Conservation (phyloP, 2,888 invertebrate species). For the Athalia rosae region DNA sequence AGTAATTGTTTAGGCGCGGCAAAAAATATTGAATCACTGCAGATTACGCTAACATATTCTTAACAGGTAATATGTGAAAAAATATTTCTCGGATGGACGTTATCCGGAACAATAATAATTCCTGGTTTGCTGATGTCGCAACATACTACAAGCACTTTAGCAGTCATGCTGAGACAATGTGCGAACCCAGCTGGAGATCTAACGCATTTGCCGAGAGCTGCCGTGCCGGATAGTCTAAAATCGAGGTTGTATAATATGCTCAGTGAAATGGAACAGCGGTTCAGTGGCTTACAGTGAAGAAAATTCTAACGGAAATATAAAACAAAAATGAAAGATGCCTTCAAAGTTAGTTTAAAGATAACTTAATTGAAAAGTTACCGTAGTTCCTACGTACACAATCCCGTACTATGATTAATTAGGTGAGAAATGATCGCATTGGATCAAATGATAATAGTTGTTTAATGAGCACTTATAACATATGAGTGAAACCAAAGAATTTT, state of each 20-base stretch:
- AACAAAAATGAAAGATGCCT: neutral
- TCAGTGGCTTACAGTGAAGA: slow-evolving; percentile 48
- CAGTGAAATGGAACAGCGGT: slow-evolving; percentile 73
- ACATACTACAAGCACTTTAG: slow-evolving; percentile 77
- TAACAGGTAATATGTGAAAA: slow-evolving; percentile 80
- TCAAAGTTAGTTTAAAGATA: neutral
- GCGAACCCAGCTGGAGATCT: slow-evolving; percentile 76
- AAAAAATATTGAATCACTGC: neutral
- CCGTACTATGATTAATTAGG: slow-evolving; percentile 1
- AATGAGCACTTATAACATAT: neutral
- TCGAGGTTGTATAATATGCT: slow-evolving; percentile 76
- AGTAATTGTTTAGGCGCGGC: neutral
- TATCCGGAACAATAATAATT: slow-evolving; percentile 78
- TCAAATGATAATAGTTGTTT: slow-evolving; percentile 2
- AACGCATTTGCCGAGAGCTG: slow-evolving; percentile 73
- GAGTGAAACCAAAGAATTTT: neutral
- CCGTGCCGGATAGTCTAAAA: slow-evolving; percentile 74
- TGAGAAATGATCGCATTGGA: neutral
- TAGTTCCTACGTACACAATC: slow-evolving; percentile 5
- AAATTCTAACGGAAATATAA: neutral
- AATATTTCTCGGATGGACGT: slow-evolving; percentile 80
- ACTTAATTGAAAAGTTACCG: neutral
- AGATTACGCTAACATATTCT: neutral
- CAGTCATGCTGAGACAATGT: slow-evolving; percentile 77
- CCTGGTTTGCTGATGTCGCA: slow-evolving; percentile 79